Evolutionary conservation across 2,888 invertebrate species (phyloP), one percentile per base, ranked within the genome.

Genomic region (Galeruca laticollis): DNA sequence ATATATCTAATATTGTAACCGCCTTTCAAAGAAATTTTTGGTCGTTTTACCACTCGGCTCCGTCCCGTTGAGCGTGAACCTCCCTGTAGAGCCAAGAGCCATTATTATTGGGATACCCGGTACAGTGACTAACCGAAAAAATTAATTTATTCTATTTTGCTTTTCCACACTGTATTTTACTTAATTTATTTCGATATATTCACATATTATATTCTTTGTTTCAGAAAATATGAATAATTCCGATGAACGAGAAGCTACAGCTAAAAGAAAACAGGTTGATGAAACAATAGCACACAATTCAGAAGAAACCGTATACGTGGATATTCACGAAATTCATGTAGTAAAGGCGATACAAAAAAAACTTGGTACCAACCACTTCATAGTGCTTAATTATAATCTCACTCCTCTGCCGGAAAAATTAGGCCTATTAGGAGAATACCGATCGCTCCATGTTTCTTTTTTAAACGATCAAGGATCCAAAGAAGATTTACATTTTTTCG

Each of bases 401-500:
- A 57, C 76, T 43, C 67, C 71, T 8, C 51, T 80, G 2, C 60
- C 70, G 10, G 75, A 76, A 70, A 75, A 73, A 72, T 68, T 74
- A 33, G 83, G 82, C 3, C 69, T 81, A 10, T 68, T 82, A 31
- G 82, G 82, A 5, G 82, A 83, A 35, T 80, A 83, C 63, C 74
- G 76, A 2, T 71, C 73, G 13, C 71, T 82, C 20, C 68, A 75
- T 40, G 73, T 78, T 15, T 71, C 72, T 1, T 68, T 80, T 10
- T 70, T 75, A 3, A 73, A 75, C 62, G 57, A 64, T 6, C 47
- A 68, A 33, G 74, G 71, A 1, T 63, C 71, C 1, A 49, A 75
- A 64, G 69, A 76, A 43, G 51, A 64, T 40, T 63, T 76, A 10
- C 70, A 69, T 13, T 82, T 81, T 67, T 83, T 83, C 70, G 79